Base-by-base conservation (phyloP, 1,140 invertebrate genomes). In the Hermetia illucens region DNA sequence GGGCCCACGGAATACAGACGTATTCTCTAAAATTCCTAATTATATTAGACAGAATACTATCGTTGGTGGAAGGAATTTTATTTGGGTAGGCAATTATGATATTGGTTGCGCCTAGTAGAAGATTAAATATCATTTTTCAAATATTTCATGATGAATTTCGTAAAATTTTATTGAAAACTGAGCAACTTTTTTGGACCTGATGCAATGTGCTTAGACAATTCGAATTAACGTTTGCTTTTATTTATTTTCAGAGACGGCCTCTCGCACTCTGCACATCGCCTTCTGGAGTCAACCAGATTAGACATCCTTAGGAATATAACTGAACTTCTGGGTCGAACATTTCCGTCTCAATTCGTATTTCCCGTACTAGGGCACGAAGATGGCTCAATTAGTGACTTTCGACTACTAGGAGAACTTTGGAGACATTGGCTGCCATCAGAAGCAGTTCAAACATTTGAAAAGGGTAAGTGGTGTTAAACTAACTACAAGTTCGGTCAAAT, bases 321-420 rank as follows among this genome's bases (percentile, higher is more conserved):
- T 0, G 75, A 83, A 45, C 60, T 86, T 29, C 64, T 86, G 36
- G 69, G 73, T 18, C 72, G 72, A 47, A 82, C 81, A 15, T 87
- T 87, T 61, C 77, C 74, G 38, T 79, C 75, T 33, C 79, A 83
- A 52, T 86, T 84, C 51, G 77, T 87, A 18, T 86, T 86, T 51
- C 82, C 83, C 3, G 82, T 81, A 2, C 55, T 87, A 39, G 83
- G 83, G 2, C 80, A 84, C 57, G 79, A 83, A 50, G 82, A 86
- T 49, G 75, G 79, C 5, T 68, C 69, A 2, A 64, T 72, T 5
- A 71, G 68, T 27, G 50, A 48, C 30, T 59, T 50, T 41, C 46
- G 43, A 2, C 69, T 74, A 40, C 64, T 85, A 36, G 76, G 77
- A 0, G 68, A 71, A 35, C 70, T 83, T 51, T 88, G 82, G 82